Percentiles rank a stretch among this genome's conserved stretches.
Conservation (phyloP, 2,888 invertebrate genomes). For the Limnephilus marmoratus region DNA sequence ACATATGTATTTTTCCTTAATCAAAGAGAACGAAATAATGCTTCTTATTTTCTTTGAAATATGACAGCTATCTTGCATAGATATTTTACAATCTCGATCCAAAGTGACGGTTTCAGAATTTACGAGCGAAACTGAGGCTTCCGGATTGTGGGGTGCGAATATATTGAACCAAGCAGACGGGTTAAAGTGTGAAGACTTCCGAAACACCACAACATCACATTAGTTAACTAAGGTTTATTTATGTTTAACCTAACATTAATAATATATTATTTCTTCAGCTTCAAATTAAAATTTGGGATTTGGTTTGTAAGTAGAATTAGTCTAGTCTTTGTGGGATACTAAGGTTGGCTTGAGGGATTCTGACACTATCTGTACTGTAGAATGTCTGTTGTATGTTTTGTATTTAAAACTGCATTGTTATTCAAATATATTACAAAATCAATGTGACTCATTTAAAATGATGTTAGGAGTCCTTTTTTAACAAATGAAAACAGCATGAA, state of each 20-base stretch:
- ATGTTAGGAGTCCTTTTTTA: background rate
- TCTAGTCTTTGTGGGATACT: conserved; percentile 42
- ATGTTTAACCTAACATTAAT: background rate
- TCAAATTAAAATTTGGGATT: background rate
- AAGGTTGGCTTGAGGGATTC: conserved; percentile 49
- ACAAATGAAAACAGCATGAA: conserved; percentile 17
- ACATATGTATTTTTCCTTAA: no score
- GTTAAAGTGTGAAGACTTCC: background rate
- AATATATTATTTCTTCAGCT: background rate
- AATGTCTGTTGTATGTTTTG: conserved; percentile 17
- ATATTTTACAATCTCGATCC: no score
- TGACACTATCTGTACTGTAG: conserved; percentile 17
- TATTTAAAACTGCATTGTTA: background rate
- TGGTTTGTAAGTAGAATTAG: conserved; percentile 14
- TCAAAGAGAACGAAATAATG: no score
- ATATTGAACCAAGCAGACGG: no score
- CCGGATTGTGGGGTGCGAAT: no score
- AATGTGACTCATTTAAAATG: background rate
- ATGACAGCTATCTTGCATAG: no score
- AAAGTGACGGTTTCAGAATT: no score
- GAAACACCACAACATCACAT: background rate
- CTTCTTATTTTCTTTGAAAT: no score
- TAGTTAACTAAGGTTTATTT: background rate
- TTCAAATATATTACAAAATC: background rate
- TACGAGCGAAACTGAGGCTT: no score